A percentile compares a stretch with the other conserved stretches of the same genome.
These are phyloP conservation scores for Stichopus chloronotus DNA, from an alignment of 35 echinoderm and acorn worm species.

Conservation along the genomic window DNA sequence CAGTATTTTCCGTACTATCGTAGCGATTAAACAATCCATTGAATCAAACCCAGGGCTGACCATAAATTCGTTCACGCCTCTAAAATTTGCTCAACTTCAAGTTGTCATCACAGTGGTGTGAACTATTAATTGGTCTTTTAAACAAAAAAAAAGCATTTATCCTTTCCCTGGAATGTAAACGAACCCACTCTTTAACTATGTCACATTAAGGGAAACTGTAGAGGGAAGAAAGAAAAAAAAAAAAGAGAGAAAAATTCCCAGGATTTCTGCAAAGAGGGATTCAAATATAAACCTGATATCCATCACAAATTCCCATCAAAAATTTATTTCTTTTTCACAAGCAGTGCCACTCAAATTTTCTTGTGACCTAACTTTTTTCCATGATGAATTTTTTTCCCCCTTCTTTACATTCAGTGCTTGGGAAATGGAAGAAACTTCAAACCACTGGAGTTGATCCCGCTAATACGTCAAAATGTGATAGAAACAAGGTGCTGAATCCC, in stretches of 20 bases:
- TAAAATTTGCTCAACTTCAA: neutral
- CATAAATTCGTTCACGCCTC: constrained; percentile 30
- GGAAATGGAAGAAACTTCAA: neutral
- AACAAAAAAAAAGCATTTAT: neutral
- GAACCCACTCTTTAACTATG: neutral
- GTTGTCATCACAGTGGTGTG: neutral
- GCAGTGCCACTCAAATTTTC: neutral
- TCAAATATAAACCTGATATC: neutral
- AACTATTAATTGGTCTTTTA: neutral
- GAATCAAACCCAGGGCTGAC: neutral
- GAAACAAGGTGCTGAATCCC: constrained; percentile 47
- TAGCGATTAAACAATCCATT: constrained; percentile 10
- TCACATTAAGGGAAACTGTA: neutral
- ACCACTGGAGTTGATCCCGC: neutral
- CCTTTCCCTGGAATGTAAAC: neutral
- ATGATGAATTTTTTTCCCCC: neutral
- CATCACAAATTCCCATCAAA: neutral
- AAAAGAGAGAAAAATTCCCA: neutral
- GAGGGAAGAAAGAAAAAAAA: neutral
- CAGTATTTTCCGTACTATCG: neutral
- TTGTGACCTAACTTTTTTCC: neutral
- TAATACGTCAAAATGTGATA: constrained; percentile 31
- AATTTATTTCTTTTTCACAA: neutral
- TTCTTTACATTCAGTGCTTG: too few species aligned
- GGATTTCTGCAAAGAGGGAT: neutral